Evolutionary conservation across 2,113 vertebrate species (phyloP), one percentile per base, ranked within the genome.

Genomic region (Papio anubis): DNA sequence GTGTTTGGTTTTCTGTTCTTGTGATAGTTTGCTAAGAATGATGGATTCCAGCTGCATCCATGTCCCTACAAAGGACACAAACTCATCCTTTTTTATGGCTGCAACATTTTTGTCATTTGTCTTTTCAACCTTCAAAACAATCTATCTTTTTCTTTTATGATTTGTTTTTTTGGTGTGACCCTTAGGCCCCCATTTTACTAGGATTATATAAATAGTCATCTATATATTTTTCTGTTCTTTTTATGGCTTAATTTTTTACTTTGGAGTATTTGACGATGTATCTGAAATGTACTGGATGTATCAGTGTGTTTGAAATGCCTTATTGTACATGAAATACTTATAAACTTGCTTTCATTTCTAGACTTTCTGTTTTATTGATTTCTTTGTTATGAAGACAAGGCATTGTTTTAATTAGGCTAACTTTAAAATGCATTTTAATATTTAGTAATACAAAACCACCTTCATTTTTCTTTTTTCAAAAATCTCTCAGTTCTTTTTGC

Each of bases 331-430:
- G 81, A 75, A 75, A 75, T 88, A 16, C 30, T 52, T 88, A 59
- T 68, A 61, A 84, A 93, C 10, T 93, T 83, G 61, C 48, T 83
- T 88, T 76, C 20, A 70, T 89, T 93, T 96, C 40, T 78, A n/a
- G 68, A 45, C 35, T 93, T 73, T 55, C 7, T 73, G 10, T 84
- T 81, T 93, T 80, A 81, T 68, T 84, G 14, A 78, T 57, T 76
- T 85, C 9, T 79, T 89, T 70, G 5, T 76, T 93, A 75, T 50
- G 12, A 66, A 89, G 48, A 84, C 35, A 84, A 45, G 52, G 17
- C 35, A 52, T 64, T 72, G n/a, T 81, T 94, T 94, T 94, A 68
- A 86, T 32, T 61, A 81, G 76, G 68, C 64, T 88, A 61, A 88
- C 66, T 73, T 88, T 81, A 93, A 93, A 68, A 55, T n/a, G 32